Conservation (phyloP, 2,113 vertebrate species). For the Fregata magnificens region DNA sequence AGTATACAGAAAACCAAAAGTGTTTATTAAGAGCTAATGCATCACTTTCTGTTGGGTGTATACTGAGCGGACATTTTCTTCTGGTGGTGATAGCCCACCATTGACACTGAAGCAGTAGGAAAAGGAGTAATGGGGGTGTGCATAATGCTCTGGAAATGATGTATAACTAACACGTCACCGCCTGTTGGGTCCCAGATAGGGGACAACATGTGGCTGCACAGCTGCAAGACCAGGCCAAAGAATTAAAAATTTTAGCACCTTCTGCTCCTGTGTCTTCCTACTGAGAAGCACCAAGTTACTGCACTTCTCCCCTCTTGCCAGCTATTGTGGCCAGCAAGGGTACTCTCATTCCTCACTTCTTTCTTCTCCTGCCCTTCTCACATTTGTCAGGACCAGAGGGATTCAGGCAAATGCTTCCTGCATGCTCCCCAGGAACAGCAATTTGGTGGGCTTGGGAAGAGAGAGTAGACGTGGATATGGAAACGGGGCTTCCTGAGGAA, state of each 20-base stretch:
- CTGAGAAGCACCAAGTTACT: background rate
- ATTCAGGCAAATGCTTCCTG: background rate
- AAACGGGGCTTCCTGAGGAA: background rate
- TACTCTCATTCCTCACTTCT: background rate
- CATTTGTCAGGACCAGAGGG: background rate
- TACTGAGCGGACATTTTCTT: background rate
- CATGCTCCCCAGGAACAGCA: background rate
- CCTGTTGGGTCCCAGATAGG: background rate
- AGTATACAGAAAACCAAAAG: background rate
- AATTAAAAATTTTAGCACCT: background rate
- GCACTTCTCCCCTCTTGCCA: background rate
- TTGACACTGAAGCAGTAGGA: fast-evolving
- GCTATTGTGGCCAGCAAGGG: background rate
- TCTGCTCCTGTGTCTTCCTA: background rate
- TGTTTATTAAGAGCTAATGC: background rate
- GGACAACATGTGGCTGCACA: background rate
- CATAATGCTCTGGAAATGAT: background rate
- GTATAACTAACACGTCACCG: background rate
- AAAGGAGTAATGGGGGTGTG: background rate
- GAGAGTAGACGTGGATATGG: background rate
- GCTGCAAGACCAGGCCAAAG: background rate
- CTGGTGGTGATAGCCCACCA: background rate
- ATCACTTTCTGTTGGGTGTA: background rate
- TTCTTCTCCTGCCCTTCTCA: background rate
- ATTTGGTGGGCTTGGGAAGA: background rate